These are phyloP conservation scores for Rhaphigaster nebulosa DNA, from an alignment of 2,888 invertebrate species.

Conservation along the genomic window DNA sequence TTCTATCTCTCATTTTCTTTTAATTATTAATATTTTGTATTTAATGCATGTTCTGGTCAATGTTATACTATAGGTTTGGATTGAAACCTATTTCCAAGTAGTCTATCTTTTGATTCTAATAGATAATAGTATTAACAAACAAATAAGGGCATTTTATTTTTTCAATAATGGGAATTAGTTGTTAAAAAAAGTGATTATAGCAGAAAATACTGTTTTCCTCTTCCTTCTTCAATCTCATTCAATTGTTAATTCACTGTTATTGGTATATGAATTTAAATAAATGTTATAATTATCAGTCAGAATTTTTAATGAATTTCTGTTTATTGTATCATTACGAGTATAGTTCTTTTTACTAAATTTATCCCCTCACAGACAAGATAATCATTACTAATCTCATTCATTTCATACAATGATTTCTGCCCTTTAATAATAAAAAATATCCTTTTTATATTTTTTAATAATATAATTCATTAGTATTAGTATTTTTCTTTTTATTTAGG, in stretches of 20 bases:
- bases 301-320: background rate
- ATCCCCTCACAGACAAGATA: background rate
- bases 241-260: background rate
- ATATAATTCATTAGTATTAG: background rate
- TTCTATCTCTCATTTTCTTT: conserved; percentile 61
- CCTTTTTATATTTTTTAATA: background rate
- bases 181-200: too few species aligned
- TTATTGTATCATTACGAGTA: background rate
- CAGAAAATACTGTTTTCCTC: too few species aligned
- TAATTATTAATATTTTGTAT: background rate
- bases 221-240: background rate
- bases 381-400: background rate
- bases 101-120: background rate
- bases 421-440: background rate
- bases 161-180: too few species aligned
- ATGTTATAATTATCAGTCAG: too few species aligned
- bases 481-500: conserved; percentile 70
- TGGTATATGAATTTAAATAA: background rate
- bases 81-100: background rate
- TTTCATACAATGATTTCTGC: background rate
- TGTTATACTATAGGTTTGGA: background rate
- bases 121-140: background rate
- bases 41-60: background rate
- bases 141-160: background rate
- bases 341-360: background rate